Evolutionary conservation across 2,888 invertebrate species (phyloP), one percentile per base, ranked within the genome.

Genomic region (Orthosia cruda): DNA sequence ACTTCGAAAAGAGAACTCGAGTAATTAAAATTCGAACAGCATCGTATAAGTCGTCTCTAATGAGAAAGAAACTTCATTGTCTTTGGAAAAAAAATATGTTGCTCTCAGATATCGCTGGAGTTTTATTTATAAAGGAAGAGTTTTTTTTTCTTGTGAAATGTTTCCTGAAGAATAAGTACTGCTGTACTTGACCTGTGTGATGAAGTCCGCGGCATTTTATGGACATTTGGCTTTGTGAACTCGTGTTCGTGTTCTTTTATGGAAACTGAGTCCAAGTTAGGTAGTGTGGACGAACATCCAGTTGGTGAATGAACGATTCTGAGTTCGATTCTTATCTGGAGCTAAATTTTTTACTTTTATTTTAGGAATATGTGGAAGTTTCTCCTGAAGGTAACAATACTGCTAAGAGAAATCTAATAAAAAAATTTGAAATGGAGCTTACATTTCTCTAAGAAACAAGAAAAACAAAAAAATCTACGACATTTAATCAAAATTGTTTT

Each of bases 11-110:
- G 55, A n/a, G 68, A 87, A 88, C 80, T 87, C 81, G 67, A 67
- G 76, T 88, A 89, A 89, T 89, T 89, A 87, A 88, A 89, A 88
- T 88, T 86, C 76, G 71, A 81, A 85, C 64, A 63, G 68, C 71
- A 69, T 69, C 65, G 62, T 61, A 61, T 82, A 74, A 75, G 77
- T 64, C 61, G 13, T 15, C 57, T 59, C 67, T 85, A 84, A 87
- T 85, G 85, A 84, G 75, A 55, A 57, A 63, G 71, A 81, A 84
- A 84, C 65, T 74, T 80, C 71, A 75, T 84, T 84, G 81, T 85
- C 69, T 65, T 11, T 26, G 45, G 2, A 4, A 77, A 76, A 74
- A 68, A 74, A 81, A 77, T 59, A 66, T 58, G 64, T 66, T 59
- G 49, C 65, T 57, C 61, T 50, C 16, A 49, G 67, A 82, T 71